A percentile compares a stretch with the other conserved stretches of the same genome.
These are phyloP conservation scores for Drosophila parvula DNA, from an alignment of 1,140 invertebrate genomes.

Conservation along the genomic window DNA sequence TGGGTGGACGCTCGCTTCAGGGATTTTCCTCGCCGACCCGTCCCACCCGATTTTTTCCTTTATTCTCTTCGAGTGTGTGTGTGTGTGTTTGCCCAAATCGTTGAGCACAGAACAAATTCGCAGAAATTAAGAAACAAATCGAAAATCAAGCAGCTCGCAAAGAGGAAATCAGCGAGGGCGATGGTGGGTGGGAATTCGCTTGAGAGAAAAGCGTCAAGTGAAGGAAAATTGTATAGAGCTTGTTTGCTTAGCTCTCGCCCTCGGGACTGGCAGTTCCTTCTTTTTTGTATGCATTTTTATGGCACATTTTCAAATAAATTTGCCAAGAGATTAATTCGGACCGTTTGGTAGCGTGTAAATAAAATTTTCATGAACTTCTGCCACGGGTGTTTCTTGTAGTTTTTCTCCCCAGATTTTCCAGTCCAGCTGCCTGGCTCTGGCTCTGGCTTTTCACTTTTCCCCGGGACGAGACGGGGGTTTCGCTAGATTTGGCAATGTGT, in stretches of 20 bases:
- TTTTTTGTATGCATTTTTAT: conserved; percentile 80
- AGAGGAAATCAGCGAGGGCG: conserved; percentile 8
- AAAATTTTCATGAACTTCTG: conserved; percentile 81
- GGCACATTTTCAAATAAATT: conserved; percentile 83
- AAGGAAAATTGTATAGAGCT: conserved; percentile 70
- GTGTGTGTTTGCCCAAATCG: conserved; percentile 57
- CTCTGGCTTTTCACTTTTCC: conserved; percentile 39
- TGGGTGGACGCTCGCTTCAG: conserved; percentile 56
- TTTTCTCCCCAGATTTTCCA: conserved; percentile 41
- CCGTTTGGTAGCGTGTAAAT: conserved; percentile 82
- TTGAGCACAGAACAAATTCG: conserved; percentile 76
- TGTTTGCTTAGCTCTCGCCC: conserved; percentile 60
- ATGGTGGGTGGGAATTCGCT: conserved; percentile 32
- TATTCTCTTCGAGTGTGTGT: conserved; percentile 8
- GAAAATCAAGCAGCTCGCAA: conserved; percentile 71
- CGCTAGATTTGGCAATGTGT: conserved; percentile 81
- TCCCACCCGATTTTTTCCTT: conserved; percentile 5
- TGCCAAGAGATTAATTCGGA: conserved; percentile 80
- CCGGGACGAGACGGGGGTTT: conserved; percentile 33
- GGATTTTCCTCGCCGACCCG: conserved; percentile 23
- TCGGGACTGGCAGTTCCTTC: conserved; percentile 10
- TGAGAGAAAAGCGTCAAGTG: conserved; percentile 48
- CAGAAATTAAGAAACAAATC: conserved; percentile 83
- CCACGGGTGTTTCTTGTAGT: conserved; percentile 52
- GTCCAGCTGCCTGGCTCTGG: conserved; percentile 29